Conservation (phyloP, 2,888 invertebrate genomes). For the Lochmaea crataegi region DNA sequence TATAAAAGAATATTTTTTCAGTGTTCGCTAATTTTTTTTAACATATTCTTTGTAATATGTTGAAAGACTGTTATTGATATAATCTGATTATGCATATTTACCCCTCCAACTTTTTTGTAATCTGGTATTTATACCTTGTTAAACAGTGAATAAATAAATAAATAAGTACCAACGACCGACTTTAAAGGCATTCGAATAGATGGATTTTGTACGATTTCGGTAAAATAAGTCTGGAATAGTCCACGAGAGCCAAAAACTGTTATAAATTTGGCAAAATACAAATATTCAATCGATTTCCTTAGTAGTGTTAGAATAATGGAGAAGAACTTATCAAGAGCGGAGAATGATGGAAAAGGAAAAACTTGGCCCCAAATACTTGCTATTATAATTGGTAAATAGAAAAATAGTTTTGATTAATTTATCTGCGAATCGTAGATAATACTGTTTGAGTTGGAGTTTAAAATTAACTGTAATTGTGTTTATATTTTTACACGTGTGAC, state of each 20-base stretch:
- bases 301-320: not conserved
- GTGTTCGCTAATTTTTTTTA: no score
- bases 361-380: slow-evolving; percentile 35
- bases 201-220: not conserved
- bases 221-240: not conserved
- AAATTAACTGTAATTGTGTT: not conserved
- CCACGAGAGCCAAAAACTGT: not conserved
- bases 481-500: not conserved
- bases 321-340: not conserved
- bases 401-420: not conserved
- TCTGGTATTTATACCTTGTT: no score
- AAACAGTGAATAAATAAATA: no score
- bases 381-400: slow-evolving; percentile 28
- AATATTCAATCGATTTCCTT: not conserved
- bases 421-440: no score
- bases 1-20: no score
- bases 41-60: no score
- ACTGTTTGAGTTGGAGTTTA: not conserved
- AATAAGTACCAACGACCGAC: not conserved
- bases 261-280: not conserved
- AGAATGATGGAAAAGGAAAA: slow-evolving; percentile 12
- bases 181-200: not conserved
- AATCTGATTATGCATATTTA: no score
- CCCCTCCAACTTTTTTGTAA: no score
- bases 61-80: no score